Base-by-base conservation (phyloP, 2,888 invertebrate species). In the Parnassius orleans region DNA sequence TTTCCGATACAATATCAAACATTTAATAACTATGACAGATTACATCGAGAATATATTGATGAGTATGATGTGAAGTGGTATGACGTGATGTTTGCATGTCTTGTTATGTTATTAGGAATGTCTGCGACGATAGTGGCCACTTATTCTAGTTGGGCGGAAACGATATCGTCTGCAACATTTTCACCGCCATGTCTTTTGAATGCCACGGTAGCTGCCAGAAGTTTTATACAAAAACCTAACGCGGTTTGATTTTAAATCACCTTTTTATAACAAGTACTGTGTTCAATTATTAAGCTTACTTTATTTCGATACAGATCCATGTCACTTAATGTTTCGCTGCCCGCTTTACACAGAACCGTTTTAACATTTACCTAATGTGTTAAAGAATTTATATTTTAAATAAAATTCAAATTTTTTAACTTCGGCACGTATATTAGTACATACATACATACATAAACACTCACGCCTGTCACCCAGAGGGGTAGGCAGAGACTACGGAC, bases 161-260 rank as follows among this genome's bases (percentile, higher is more conserved):
- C 95, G 0, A 87, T 94, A 12, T 85, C 87, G 53, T 95, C 94
- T 53, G 94, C 94, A 0, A 92, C 92, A 48, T 95, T 95, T 70
- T 93, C 94, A 51, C 94, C 95, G 41, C 95, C 96, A 2, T 96
- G 96, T 83, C 90, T 96, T 68, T 80, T 94, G 46, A 96, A 96
- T 74, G 88, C 93, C 0, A 93, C 93, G 0, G 79, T 79, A 3
- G 92, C 92, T 0, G 90, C 92, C 0, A 76, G 85, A 33, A 84
- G 79, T 60, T 88, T 90, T 57, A 65, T 90, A 10, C 58, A 71
- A 62, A 73, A 54, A 46, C 57, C 50, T 43, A 57, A 42, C 46
- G 19, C 53, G 19, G 50, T 63, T 46, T 61, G 19, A 48, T 33
- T 33, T 24, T 11, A 14, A 15, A 10, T 14, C 9, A 14, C 48